Evolutionary conservation across 2,888 invertebrate species (phyloP), one percentile per base, ranked within the genome.

Genomic region (Volucella inflata): DNA sequence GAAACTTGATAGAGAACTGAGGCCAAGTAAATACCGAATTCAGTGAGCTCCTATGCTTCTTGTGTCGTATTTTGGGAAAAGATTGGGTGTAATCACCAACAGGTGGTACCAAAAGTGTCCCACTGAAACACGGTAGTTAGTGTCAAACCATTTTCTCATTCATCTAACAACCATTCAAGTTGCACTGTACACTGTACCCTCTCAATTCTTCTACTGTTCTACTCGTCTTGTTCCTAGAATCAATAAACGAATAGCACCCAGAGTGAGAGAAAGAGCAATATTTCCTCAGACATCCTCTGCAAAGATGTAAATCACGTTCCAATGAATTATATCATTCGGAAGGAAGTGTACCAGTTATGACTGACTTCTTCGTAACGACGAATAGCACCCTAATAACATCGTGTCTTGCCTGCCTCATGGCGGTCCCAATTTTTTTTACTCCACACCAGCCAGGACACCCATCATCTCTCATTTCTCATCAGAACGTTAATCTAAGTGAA

Each of bases 301-400:
- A 17, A 51, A 64, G 70, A 78, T 78, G 64, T 78, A 78, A 78
- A 78, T 78, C 78, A 78, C 70, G 70, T 71, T 57, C 38, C 70
- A 64, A 78, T 72, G 72, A 79, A 51, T 79, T 72, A 79, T 79
- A 67, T 67, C 79, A 72, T 36, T 72, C 79, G 79, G 79, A 79
- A 79, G 79, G 79, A 79, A 79, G 59, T 65, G 59, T 72, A 72
- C 79, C 79, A 72, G 79, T 72, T 79, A 79, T 79, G 79, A 79
- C 72, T 65, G 72, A 65, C 50, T 78, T 53, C 46, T 60, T 62
- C 53, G 40, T 78, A 62, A 70, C 77, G 62, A 77, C 68, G 60
- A 68, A 62, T 50, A 46, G 62, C 59, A 51, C 65, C 72, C 65
- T 72, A 48, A 59, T 60, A 70, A 14, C 53, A 62, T 38, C n/a